phyloP scores from a whole-genome alignment of 53 echinoderm and acorn worm genomes.

The Glandiceps talaboti region DNA sequence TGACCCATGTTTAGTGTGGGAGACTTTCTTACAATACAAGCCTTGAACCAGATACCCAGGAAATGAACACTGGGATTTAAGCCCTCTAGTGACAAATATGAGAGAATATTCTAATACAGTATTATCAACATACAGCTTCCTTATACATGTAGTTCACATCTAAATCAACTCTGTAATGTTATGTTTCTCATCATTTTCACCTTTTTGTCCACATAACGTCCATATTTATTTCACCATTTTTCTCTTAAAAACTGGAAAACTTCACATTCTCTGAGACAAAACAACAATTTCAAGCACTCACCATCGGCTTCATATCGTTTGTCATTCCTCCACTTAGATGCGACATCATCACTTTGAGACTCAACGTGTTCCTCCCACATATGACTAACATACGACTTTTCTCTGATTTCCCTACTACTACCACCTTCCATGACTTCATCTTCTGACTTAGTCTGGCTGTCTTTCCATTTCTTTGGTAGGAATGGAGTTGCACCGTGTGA shows the following conservation, averaged over 20 bases:
- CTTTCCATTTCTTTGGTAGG: constrained; percentile 3
- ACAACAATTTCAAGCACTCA: neutral
- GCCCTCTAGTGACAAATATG: too few relatives aligned
- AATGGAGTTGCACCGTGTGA: constrained; percentile 40
- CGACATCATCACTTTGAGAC: constrained; percentile 18
- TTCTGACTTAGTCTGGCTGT: neutral
- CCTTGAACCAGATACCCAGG: too few relatives aligned
- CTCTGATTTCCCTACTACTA: neutral
- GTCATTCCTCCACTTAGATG: constrained; percentile 32
- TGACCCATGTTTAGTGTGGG: too few relatives aligned
- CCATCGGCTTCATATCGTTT: neutral
- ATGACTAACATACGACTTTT: constrained; percentile 3
- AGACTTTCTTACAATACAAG: too few relatives aligned
- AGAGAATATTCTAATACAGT: too few relatives aligned
- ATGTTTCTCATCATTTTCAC: too few relatives aligned
- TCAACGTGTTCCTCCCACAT: constrained; percentile 37
- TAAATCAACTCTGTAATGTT: too few relatives aligned
- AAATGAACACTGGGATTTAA: too few relatives aligned
- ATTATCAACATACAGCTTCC: too few relatives aligned
- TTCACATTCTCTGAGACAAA: neutral
- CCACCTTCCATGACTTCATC: neutral
- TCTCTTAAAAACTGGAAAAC: neutral
- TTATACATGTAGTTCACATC: too few relatives aligned
- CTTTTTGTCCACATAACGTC: too few relatives aligned
- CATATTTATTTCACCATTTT: neutral